These are phyloP conservation scores for Apoda limacodes DNA, from an alignment of 2,888 invertebrate genomes.

Conservation along the genomic window DNA sequence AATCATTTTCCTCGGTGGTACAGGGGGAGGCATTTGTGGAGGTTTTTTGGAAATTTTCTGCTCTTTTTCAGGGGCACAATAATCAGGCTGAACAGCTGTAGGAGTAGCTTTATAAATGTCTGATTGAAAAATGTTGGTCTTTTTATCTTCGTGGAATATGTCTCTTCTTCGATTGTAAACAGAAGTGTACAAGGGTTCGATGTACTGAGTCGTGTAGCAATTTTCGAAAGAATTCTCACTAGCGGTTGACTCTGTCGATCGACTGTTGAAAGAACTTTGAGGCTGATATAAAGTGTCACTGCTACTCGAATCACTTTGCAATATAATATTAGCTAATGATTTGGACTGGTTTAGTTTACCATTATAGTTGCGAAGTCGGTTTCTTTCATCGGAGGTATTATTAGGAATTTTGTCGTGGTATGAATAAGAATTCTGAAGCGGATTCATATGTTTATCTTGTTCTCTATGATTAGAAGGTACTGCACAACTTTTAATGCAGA, in stretches of 20 bases:
- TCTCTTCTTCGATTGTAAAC: constrained; percentile 55
- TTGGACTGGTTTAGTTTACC: constrained; percentile 60
- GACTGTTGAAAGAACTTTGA: constrained; percentile 51
- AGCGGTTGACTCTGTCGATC: constrained; percentile 57
- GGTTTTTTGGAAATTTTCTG: constrained; percentile 49
- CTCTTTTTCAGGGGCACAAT: constrained; percentile 38
- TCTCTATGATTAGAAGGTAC: constrained; percentile 36
- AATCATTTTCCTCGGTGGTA: constrained; percentile 68
- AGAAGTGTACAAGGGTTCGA: constrained; percentile 58
- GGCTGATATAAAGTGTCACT: constrained; percentile 61
- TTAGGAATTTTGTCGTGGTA: constrained; percentile 44
- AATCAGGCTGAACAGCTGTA: constrained; percentile 55
- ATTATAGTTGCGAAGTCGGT: constrained; percentile 48
- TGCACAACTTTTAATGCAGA: constrained; percentile 53
- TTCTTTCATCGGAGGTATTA: constrained; percentile 46
- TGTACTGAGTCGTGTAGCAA: constrained; percentile 56
- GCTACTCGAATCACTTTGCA: constrained; percentile 61
- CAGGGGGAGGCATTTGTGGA: constrained; percentile 70
- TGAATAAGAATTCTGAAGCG: constrained; percentile 49
- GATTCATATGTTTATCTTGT: constrained; percentile 39
- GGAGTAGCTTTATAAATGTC: constrained; percentile 66
- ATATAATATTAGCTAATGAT: constrained; percentile 57
- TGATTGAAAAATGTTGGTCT: constrained; percentile 45
- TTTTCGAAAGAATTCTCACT: constrained; percentile 60
- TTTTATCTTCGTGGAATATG: constrained; percentile 54